phyloP scores from a whole-genome alignment of 2,113 vertebrate genomes.

The Fulmarus glacialis region DNA sequence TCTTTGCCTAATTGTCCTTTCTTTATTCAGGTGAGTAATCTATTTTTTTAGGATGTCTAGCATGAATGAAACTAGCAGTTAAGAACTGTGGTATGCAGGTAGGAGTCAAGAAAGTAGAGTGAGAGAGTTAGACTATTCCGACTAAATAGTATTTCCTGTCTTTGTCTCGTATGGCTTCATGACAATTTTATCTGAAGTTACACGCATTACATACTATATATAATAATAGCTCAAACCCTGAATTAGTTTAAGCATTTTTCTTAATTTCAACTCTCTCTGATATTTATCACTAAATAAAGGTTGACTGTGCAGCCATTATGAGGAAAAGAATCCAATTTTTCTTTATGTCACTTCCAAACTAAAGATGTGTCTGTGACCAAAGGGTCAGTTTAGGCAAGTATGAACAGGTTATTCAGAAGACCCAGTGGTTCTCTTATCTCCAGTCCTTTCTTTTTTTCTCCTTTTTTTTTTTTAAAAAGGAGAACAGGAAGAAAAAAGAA shows the following conservation, averaged over 20 bases:
- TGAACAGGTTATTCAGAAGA: background rate
- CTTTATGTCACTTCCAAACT: background rate
- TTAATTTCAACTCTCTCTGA: background rate
- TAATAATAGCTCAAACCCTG: background rate
- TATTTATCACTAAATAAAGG: background rate
- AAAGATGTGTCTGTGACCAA: background rate
- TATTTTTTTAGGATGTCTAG: background rate
- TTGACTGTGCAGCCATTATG: background rate
- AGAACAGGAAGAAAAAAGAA: background rate
- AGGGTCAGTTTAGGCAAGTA: background rate
- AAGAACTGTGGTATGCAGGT: background rate
- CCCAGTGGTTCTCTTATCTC: background rate
- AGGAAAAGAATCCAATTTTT: background rate
- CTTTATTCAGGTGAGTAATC: background rate
- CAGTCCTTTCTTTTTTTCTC: background rate
- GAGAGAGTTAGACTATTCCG: background rate
- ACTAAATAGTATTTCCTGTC: background rate
- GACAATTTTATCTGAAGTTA: background rate
- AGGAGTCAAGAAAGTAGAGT: background rate
- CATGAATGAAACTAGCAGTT: background rate
- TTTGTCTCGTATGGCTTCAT: background rate
- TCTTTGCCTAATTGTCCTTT: background rate
- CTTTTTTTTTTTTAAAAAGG: background rate
- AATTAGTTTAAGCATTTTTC: background rate
- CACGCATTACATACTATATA: rapidly evolving